Conservation (phyloP, 92 coral and sea anemone genomes). For the Palythoa heliodiscus region DNA sequence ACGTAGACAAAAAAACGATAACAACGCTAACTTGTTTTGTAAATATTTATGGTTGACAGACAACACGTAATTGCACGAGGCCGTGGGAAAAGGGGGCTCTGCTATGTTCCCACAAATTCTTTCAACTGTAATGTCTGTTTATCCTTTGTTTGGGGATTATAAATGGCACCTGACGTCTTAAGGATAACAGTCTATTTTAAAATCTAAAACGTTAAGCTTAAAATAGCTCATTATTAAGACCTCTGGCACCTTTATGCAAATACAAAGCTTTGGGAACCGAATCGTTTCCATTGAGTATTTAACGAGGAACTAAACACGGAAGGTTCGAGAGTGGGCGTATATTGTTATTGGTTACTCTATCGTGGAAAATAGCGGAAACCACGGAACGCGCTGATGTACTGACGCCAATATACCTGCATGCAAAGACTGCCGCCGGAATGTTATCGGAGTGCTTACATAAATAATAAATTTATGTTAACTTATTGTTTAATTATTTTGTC, state of each 20-base stretch:
- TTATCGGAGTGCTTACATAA: too few relatives aligned
- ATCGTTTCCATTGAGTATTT: not conserved
- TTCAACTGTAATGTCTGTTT: not conserved
- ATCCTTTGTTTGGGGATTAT: slow-evolving; percentile 19
- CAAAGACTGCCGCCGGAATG: too few relatives aligned
- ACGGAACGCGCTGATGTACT: too few relatives aligned
- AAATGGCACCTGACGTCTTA: slow-evolving; percentile 21
- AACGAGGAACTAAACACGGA: too few relatives aligned
- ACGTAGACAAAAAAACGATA: slow-evolving; percentile 1
- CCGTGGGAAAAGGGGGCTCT: slow-evolving; percentile 24
- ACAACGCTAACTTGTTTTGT: not conserved
- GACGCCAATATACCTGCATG: too few relatives aligned
- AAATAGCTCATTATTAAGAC: not conserved
- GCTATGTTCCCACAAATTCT: slow-evolving; percentile 27
- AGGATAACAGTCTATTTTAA: slow-evolving; percentile 3
- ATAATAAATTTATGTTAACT: too few relatives aligned
- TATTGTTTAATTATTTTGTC: too few relatives aligned
- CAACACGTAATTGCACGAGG: slow-evolving; percentile 4
- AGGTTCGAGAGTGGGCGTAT: too few relatives aligned
- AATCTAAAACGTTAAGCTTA: slow-evolving; percentile 1
- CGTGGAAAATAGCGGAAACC: too few relatives aligned
- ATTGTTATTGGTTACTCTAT: too few relatives aligned
- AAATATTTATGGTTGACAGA: slow-evolving; percentile 29
- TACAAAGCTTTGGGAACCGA: not conserved
- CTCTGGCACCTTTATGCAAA: not conserved